A percentile compares a stretch with the other conserved stretches of the same genome.
Evolutionary conservation across 2,797 vertebrate genomes (phyloP).

Genomic region (Columba guinea): DNA sequence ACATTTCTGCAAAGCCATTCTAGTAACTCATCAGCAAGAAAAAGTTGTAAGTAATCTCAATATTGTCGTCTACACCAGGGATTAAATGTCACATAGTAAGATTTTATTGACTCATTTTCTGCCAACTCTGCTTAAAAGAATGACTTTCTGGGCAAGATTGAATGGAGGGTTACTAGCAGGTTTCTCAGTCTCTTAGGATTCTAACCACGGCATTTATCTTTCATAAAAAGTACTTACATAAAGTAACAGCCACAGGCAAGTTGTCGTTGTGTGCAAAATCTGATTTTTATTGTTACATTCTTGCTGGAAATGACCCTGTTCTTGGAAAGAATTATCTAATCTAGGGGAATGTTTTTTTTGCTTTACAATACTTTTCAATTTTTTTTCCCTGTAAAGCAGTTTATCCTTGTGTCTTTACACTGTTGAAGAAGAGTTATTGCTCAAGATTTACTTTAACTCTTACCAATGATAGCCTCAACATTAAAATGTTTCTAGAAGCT

Average conservation of each 20-base stretch:
- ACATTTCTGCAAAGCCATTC: neutral
- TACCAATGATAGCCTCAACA: neutral
- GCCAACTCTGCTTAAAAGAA: slow-evolving; percentile 24
- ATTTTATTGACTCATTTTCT: slow-evolving; percentile 39
- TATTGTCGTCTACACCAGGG: neutral
- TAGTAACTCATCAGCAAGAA: neutral
- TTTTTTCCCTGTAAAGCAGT: neutral
- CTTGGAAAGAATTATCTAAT: slow-evolving; percentile 2
- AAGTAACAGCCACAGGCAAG: neutral
- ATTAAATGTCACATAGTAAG: slow-evolving; percentile 42
- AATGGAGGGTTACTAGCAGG: neutral
- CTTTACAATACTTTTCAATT: neutral
- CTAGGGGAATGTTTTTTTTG: neutral
- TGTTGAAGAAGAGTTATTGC: neutral
- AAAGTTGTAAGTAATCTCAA: neutral
- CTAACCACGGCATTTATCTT: slow-evolving; percentile 20
- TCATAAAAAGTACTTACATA: slow-evolving; percentile 10
- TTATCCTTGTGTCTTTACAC: neutral
- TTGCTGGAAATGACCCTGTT: neutral
- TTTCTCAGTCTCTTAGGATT: slow-evolving; percentile 11
- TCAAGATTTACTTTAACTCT: neutral
- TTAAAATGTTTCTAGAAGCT: neutral
- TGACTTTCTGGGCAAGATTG: neutral
- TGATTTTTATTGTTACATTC: neutral
- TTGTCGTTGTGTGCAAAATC: slow-evolving; percentile 27